These are phyloP conservation scores for Epistrophella euchroma DNA, from an alignment of 2,888 invertebrate species.

Conservation along the genomic window DNA sequence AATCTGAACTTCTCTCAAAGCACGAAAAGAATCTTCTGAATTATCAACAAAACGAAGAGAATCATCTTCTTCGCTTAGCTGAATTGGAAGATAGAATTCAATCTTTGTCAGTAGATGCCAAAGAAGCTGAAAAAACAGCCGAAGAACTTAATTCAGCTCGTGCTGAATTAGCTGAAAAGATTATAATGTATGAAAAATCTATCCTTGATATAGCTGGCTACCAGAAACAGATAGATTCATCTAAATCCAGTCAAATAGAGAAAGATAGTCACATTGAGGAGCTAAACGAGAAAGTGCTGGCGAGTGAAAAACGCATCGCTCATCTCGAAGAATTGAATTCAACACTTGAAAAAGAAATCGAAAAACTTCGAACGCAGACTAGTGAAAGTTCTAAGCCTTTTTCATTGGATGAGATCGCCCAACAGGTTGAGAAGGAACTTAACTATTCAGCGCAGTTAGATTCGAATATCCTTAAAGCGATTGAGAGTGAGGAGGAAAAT, in stretches of 20 bases:
- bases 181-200: constrained; percentile 82
- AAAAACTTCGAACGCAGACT: constrained; percentile 80
- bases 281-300: constrained; percentile 77
- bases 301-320: constrained; percentile 77
- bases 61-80: constrained; percentile 78
- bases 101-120: constrained; percentile 78
- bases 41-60: constrained; percentile 79
- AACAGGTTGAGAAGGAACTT: constrained; percentile 86
- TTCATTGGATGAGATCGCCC: constrained; percentile 85
- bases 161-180: constrained; percentile 84
- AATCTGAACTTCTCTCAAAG: constrained; percentile 80
- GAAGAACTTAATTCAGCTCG: constrained; percentile 83
- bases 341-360: constrained; percentile 83
- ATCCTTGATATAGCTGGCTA: constrained; percentile 82
- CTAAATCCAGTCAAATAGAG: constrained; percentile 86
- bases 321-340: constrained; percentile 85
- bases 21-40: constrained; percentile 79
- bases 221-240: constrained; percentile 85
- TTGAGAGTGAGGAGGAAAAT: constrained; percentile 85
- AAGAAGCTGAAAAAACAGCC: constrained; percentile 63
- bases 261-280: constrained; percentile 85
- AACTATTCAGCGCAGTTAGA: constrained; percentile 87
- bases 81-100: constrained; percentile 80
- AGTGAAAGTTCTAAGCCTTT: constrained; percentile 81
- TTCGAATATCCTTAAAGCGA: constrained; percentile 86